Percentiles rank a stretch among this genome's conserved stretches.
Evolutionary conservation across 1,140 invertebrate genomes (phyloP).

Genomic region (Zaprionus ghesquierei): DNA sequence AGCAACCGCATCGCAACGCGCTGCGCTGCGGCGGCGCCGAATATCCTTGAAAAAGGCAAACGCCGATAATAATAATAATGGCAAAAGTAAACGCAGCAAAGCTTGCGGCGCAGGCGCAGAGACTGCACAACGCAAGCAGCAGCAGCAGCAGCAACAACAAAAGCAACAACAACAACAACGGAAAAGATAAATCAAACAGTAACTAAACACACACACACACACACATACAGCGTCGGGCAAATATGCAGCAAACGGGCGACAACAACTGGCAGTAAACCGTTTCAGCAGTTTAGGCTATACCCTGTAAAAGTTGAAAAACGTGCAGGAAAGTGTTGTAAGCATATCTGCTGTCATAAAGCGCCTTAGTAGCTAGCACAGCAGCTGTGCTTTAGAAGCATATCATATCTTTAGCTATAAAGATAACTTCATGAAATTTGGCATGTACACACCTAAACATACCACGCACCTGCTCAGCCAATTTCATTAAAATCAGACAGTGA

Average conservation of each 20-base stretch:
- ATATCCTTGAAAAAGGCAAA: slow-evolving; percentile 77
- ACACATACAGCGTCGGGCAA: slow-evolving; percentile 33
- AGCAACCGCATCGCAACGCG: no score
- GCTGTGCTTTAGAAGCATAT: neutral
- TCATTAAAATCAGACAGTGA: neutral
- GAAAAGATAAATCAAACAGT: slow-evolving; percentile 81
- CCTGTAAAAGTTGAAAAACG: slow-evolving; percentile 6
- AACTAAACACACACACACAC: slow-evolving; percentile 51
- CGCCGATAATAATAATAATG: slow-evolving; percentile 56
- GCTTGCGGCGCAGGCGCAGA: slow-evolving; percentile 53
- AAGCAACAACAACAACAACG: slow-evolving; percentile 52
- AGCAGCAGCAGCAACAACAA: slow-evolving; percentile 32
- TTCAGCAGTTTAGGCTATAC: slow-evolving; percentile 30
- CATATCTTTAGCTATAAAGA: neutral
- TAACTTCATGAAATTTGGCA: neutral
- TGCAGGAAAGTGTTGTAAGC: neutral
- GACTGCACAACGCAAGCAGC: slow-evolving; percentile 33
- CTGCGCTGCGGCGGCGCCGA: slow-evolving; percentile 74
- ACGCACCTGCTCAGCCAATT: neutral
- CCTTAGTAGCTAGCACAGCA: neutral
- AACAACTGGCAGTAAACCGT: slow-evolving; percentile 58
- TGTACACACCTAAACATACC: neutral
- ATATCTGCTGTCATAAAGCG: neutral
- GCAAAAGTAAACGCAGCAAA: slow-evolving; percentile 42
- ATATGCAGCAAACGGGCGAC: slow-evolving; percentile 32